Base-by-base conservation (phyloP, 2,113 vertebrate genomes). In the Probosciger aterrimus region DNA sequence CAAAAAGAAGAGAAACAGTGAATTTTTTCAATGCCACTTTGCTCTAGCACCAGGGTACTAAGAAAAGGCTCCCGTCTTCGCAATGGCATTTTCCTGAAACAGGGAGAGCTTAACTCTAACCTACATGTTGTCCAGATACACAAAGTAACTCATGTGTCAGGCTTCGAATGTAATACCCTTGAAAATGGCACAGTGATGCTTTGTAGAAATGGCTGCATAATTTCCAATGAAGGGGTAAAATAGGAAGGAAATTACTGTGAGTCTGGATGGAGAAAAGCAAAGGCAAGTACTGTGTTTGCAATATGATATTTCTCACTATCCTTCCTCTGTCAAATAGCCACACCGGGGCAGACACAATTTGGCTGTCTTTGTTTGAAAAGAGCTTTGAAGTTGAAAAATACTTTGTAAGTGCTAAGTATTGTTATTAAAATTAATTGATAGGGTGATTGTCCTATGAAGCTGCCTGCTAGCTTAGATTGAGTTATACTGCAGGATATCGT, bases 351-450 rank as follows among this genome's bases (percentile, higher is more conserved):
- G 18, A 27, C 19, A 28, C 23, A 55, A 11, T 86, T 74, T 86
- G n/a, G 12, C 18, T 77, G 8, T 86, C 41, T 88, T 33, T 88
- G 22, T 71, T 75, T 6, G 5, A 83, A 70, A 75, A 86, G n/a
- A 1, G 1, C 39, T 93, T 93, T 93, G 91, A 94, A 94, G 55
- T 53, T 86, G n/a, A 95, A 90, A 81, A 7, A 23, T 70, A 81
- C 37, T 92, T 95, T 86, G 69, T 84, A 94, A 5, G 3, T 75
- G 55, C 14, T 93, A 93, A 88, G 18, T 80, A 77, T 75, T 88
- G 65, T 76, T 95, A 89, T 83, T 82, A 84, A 86, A 91, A 92
- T 82, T 91, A 95, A 89, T 93, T 93, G 73, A 71, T 92, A 55
- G 10, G 9, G 30, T 69, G 50, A 88, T 37, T 70, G 14, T 50